Conservation (phyloP, 2,797 vertebrate species). For the Chromis chromis region DNA sequence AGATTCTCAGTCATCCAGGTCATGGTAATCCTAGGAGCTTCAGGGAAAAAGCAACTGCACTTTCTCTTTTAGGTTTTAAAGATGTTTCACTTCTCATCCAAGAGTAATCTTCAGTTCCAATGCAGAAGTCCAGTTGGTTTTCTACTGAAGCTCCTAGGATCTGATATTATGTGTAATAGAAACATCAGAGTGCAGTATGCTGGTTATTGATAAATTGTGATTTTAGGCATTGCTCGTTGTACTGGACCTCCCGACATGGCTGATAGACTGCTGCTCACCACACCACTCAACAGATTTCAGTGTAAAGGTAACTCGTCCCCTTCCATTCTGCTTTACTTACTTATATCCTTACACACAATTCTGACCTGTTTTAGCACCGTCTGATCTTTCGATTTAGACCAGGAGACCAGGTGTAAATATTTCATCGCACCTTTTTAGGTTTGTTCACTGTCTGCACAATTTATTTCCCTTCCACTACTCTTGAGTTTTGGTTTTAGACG, state of each 20-base stretch:
- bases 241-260: constrained; percentile 94
- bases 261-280: constrained; percentile 95
- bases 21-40: too few species aligned
- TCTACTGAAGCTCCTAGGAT: too few species aligned
- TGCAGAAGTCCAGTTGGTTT: too few species aligned
- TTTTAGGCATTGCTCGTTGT: constrained; percentile 92
- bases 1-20: too few species aligned
- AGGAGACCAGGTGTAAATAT: not conserved
- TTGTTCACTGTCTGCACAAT: too few species aligned
- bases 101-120: too few species aligned
- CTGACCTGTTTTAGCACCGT: not conserved
- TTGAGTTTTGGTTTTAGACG: too few species aligned
- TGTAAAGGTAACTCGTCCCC: constrained; percentile 89
- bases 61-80: too few species aligned
- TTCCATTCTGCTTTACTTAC: not conserved
- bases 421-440: not conserved
- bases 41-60: too few species aligned
- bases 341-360: not conserved
- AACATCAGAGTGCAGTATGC: not conserved
- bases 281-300: constrained; percentile 94
- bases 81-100: too few species aligned
- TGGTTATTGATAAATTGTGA: not conserved
- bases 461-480: too few species aligned
- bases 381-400: constrained; percentile 47
- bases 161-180: not conserved